Conservation (phyloP, 2,888 invertebrate species). For the Harpalus rufipes region DNA sequence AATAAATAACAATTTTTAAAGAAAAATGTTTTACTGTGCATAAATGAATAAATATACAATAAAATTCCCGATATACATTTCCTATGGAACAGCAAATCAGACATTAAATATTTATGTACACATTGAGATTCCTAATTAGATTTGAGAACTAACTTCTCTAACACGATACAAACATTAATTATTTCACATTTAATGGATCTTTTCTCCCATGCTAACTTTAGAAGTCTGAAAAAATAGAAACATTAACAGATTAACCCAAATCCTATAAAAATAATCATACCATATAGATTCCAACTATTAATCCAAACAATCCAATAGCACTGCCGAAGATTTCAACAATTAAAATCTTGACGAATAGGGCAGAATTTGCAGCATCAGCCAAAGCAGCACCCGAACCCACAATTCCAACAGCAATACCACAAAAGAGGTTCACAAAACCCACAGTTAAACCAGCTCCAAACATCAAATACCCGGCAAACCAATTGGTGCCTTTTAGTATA, state of each 20-base stretch:
- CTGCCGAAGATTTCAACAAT: conserved; percentile 99
- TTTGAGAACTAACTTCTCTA: conserved; percentile 10
- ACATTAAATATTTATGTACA: conserved; percentile 40
- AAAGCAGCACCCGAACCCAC: conserved; percentile 99
- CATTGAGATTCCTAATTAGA: conserved; percentile 32
- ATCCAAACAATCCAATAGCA: conserved; percentile 98
- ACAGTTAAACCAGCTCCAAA: conserved; percentile 98
- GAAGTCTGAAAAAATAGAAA: conserved; percentile 69
- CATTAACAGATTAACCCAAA: neutral
- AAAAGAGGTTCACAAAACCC: conserved; percentile 97
- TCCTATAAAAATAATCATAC: conserved; percentile 73
- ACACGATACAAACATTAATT: conserved; percentile 16
- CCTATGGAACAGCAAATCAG: neutral
- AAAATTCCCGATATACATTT: conserved; percentile 18
- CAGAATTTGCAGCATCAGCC: conserved; percentile 97
- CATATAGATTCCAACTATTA: conserved; percentile 98
- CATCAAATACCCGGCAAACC: conserved; percentile 94
- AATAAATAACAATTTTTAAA: conserved; percentile 45
- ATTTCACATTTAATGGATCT: conserved; percentile 66
- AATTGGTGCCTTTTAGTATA: conserved; percentile 82
- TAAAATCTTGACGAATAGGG: conserved; percentile 97
- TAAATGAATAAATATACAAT: conserved; percentile 45
- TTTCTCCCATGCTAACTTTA: conserved; percentile 71
- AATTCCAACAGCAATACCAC: conserved; percentile 98
- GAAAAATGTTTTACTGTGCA: conserved; percentile 25